Evolutionary conservation across 1,140 invertebrate genomes (phyloP).

Genomic region (Drepana arcuata): DNA sequence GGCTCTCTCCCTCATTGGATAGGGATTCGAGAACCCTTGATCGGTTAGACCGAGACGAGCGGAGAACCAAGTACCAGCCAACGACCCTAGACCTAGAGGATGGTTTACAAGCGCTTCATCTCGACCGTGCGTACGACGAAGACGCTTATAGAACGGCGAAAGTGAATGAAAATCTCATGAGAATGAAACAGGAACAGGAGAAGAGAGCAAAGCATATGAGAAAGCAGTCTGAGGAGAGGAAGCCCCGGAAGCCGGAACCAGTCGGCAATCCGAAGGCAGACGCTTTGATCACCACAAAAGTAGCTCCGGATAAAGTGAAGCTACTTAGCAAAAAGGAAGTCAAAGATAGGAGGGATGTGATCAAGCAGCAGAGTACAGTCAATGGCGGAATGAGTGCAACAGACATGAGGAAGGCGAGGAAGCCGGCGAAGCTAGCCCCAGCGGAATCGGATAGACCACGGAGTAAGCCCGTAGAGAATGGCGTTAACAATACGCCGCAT

Average conservation of each 20-base stretch:
- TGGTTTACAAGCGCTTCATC: conserved; percentile 60
- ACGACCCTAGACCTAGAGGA: conserved; percentile 71
- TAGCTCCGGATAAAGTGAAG: conserved; percentile 58
- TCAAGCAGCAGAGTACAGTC: conserved; percentile 50
- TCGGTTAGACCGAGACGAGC: conserved; percentile 46
- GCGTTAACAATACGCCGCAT: conserved; percentile 30
- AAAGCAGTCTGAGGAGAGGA: conserved; percentile 40
- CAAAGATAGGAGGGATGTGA: conserved; percentile 64
- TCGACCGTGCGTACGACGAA: conserved; percentile 57
- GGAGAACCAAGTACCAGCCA: conserved; percentile 56
- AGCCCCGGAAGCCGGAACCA: conserved; percentile 26
- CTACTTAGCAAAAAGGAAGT: conserved; percentile 61
- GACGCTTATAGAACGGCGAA: conserved; percentile 69
- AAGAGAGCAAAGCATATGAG: conserved; percentile 39
- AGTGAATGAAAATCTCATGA: conserved; percentile 70
- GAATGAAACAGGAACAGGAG: conserved; percentile 63
- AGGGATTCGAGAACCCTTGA: conserved; percentile 62
- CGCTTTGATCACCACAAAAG: conserved; percentile 41
- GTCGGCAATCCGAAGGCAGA: conserved; percentile 50
- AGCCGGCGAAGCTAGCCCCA: conserved; percentile 32
- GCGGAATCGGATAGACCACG: conserved; percentile 41
- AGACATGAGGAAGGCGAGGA: conserved; percentile 50
- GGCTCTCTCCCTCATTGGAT: conserved; percentile 68
- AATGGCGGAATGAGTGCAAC: conserved; percentile 35
- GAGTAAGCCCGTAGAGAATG: conserved; percentile 45